These are phyloP conservation scores for Machaerirhynchus nigripectus DNA, from an alignment of 2,113 vertebrate species.

Conservation along the genomic window DNA sequence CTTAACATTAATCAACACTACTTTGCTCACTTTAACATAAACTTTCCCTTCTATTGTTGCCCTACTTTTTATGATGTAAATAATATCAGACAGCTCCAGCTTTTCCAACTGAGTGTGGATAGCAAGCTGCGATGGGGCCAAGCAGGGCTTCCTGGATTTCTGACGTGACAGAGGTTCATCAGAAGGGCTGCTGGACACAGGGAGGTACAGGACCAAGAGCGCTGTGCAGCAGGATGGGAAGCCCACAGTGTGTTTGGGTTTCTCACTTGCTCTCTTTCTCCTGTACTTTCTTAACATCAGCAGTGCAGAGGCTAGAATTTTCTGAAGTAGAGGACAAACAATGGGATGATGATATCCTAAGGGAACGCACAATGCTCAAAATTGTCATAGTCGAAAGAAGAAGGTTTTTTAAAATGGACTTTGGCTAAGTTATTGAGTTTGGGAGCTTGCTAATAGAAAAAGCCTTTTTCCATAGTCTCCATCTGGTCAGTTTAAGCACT, in stretches of 20 bases:
- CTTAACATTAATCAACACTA: background rate
- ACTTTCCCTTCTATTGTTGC: background rate
- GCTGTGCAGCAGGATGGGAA: background rate
- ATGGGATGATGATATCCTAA: background rate
- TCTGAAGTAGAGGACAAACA: background rate
- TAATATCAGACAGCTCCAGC: background rate
- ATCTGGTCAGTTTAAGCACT: background rate
- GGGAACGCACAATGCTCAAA: background rate
- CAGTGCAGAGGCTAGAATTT: background rate
- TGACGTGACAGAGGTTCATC: accelerated
- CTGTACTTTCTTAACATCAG: background rate
- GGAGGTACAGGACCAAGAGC: background rate
- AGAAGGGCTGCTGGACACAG: no score
- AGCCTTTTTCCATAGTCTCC: background rate
- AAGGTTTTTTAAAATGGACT: accelerated
- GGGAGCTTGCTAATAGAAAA: background rate
- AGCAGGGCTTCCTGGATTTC: background rate
- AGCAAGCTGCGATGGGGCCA: background rate
- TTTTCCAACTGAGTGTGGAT: background rate
- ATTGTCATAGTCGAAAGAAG: background rate
- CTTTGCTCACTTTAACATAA: background rate
- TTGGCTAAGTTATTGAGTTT: background rate
- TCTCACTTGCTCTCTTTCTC: background rate
- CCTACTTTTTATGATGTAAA: background rate
- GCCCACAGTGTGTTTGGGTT: accelerated